Conservation (phyloP, 2,797 vertebrate species). For the Tauraco hartlaubi region DNA sequence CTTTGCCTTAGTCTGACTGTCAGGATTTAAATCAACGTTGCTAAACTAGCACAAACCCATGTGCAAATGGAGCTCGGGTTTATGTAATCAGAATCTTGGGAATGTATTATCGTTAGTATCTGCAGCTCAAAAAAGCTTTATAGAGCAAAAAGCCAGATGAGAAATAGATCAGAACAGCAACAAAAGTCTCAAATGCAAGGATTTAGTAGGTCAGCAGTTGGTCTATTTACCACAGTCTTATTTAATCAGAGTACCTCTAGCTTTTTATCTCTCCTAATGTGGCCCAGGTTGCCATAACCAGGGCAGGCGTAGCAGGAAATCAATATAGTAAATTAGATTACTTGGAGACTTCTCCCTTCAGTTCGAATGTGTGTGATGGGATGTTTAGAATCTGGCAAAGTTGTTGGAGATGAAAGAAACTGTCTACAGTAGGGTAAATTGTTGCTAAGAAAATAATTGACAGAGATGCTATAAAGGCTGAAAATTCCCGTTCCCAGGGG, state of each 20-base stretch:
- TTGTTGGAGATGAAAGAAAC: background rate
- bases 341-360: conserved; percentile 17
- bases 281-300: conserved; percentile 39
- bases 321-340: conserved; percentile 40
- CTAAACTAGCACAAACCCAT: background rate
- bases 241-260: conserved; percentile 39
- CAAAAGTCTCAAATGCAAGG: background rate
- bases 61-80: background rate
- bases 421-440: background rate
- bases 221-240: conserved; percentile 24
- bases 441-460: conserved; percentile 1
- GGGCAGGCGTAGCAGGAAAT: conserved; percentile 16
- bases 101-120: background rate
- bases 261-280: conserved; percentile 48
- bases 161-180: conserved; percentile 45
- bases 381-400: background rate
- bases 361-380: background rate
- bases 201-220: conserved; percentile 55
- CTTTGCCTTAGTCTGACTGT: background rate
- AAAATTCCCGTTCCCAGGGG: background rate
- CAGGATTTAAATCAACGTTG: background rate
- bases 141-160: conserved; percentile 34
- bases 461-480: background rate
- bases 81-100: conserved; percentile 43
- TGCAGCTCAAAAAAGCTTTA: background rate